Evolutionary conservation across 2,113 vertebrate genomes (phyloP), one percentile per base, ranked within the genome.

Genomic region (Tachuris rubrigastra): DNA sequence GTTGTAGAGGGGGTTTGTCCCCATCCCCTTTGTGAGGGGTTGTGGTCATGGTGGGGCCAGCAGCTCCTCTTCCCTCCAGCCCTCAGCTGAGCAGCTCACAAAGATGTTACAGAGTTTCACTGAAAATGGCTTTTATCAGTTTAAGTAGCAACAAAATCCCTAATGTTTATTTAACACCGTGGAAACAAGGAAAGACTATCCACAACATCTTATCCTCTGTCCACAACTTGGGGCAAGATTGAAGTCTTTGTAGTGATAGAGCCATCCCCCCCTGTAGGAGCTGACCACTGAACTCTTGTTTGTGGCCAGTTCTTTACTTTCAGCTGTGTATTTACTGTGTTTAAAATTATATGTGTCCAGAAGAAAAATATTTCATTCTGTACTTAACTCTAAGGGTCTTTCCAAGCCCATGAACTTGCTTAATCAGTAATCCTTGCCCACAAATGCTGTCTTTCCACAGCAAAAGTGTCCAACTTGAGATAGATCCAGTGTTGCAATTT

Each of bases 11-110:
- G 12, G 4, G 6, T 5, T 16, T 58, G 22, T 63, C n/a, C 79
- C 44, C 14, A 9, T 24, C 10, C 35, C 33, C 2, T 0, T 12
- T 37, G 35, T 1, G 2, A 4, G 23, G 35, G 53, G 21, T 37
- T 85, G 17, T 63, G 68, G 16, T 4, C 2, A 13, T 62, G 59
- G 30, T 11, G 82, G 77, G 8, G 3, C 14, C 53, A 73, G 37
- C 37, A 50, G 33, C 35, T 77, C 12, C 13, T 68, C n/a, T 44
- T 65, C 15, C 5, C 14, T 50, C 58, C 16, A 27, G 23, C 41
- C 17, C 42, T 79, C 35, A n/a, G 69, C 35, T 47, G 35, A 69
- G n/a, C 73, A 53, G 42, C 47, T 84, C 39, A 27, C 10, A 1
- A 22, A 73, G 47, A 11, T 35, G 9, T 33, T 52, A 8, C 27